A percentile compares a stretch with the other conserved stretches of the same genome.
These are phyloP conservation scores for Chionis minor DNA, from an alignment of 2,113 vertebrate genomes.

Conservation along the genomic window DNA sequence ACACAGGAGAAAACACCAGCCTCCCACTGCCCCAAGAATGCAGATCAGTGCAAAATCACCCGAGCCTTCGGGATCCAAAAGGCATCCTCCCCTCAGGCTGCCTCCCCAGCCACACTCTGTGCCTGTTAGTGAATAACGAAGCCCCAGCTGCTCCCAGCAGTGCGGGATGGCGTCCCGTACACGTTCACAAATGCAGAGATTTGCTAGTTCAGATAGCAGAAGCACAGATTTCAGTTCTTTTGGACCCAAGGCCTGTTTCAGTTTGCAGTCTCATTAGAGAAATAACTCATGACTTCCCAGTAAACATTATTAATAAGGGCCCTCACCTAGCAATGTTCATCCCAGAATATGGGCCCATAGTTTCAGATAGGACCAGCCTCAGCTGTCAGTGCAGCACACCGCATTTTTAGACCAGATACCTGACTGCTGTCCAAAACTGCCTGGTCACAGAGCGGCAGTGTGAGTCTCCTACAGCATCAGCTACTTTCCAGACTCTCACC, in stretches of 20 bases:
- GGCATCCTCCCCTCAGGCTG: neutral
- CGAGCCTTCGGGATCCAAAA: neutral
- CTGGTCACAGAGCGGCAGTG: neutral
- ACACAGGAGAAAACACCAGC: neutral
- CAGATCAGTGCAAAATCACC: neutral
- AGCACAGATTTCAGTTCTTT: neutral
- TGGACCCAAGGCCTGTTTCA: neutral
- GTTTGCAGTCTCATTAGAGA: neutral
- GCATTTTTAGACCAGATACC: neutral
- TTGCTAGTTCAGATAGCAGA: neutral
- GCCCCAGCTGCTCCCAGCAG: neutral
- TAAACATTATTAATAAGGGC: neutral
- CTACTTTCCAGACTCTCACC: neutral
- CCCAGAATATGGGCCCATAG: neutral
- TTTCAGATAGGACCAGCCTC: neutral
- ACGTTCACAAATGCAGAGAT: neutral
- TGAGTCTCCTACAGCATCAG: neutral
- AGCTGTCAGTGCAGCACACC: neutral
- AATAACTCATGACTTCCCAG: neutral
- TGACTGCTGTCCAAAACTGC: neutral
- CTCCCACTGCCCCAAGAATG: neutral
- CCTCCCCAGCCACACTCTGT: neutral
- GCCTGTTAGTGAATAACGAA: neutral
- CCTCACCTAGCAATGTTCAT: neutral
- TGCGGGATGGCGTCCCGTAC: fast-evolving